Conservation (phyloP, 1,140 invertebrate species). For the Chrysomallon squamiferum region DNA sequence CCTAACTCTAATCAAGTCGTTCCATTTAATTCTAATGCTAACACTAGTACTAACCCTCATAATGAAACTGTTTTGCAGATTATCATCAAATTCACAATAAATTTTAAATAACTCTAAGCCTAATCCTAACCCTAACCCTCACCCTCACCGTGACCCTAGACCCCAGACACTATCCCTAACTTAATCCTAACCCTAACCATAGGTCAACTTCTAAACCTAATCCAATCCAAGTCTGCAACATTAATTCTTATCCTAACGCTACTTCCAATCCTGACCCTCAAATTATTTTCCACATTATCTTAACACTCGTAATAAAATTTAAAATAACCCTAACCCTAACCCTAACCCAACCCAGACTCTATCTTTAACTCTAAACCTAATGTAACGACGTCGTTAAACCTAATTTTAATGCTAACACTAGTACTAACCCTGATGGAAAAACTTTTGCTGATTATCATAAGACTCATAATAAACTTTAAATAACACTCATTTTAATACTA, state of each 20-base stretch:
- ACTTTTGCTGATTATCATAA: not conserved
- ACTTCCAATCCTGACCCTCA: not conserved
- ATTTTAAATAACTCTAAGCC: too few relatives aligned
- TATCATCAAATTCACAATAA: too few relatives aligned
- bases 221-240: not conserved
- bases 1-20: too few relatives aligned
- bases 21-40: too few relatives aligned
- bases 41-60: too few relatives aligned
- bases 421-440: not conserved
- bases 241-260: not conserved
- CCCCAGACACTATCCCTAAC: too few relatives aligned
- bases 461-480: not conserved
- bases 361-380: not conserved
- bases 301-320: not conserved
- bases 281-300: not conserved
- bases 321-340: not conserved
- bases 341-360: not conserved
- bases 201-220: not conserved
- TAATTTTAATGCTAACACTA: not conserved
- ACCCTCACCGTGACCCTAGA: too few relatives aligned
- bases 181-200: not conserved
- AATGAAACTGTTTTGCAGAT: too few relatives aligned
- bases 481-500: not conserved
- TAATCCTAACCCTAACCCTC: too few relatives aligned
- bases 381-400: not conserved